Base-by-base conservation (phyloP, 2,797 vertebrate genomes). In the Micropoecilia bifurca region DNA sequence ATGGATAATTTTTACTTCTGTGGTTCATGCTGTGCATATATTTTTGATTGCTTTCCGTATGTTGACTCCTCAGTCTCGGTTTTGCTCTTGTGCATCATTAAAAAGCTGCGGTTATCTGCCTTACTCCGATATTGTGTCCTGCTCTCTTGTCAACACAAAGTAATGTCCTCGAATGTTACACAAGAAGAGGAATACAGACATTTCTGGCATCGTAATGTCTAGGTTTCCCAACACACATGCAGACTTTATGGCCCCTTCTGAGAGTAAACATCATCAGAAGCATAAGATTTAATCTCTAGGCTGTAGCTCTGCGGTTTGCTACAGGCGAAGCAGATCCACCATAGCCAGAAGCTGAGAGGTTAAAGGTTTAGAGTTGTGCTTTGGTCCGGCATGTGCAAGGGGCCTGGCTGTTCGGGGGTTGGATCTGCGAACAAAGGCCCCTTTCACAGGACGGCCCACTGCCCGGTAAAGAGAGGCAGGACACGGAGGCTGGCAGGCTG, bases 401-500 rank as follows among this genome's bases (percentile, higher is more conserved):
- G 82, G 89, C 79, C 78, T 83, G 86, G 87, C 73, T 80, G 91
- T 88, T 89, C 78, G 82, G 92, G 91, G 92, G 93, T 91, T 93
- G 92, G 92, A 83, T 92, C 77, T 36, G 6, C 28, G 82, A 82
- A 96, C 95, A 96, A 96, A 95, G 92, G 80, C 83, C 79, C 88
- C 84, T 90, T 96, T 96, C 88, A 95, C 66, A 7, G 85, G 88
- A 78, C 88, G 43, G 81, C 92, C 92, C 90, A 92, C 93, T 84
- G 69, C 43, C 79, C 83, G 71, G 85, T 71, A 75, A 86, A 93
- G 91, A 93, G 93, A 93, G 91, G 90, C 89, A 83, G 80, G 57
- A 85, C 84, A 84, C 86, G 87, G 90, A 84, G 84, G 83, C 81
- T 84, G 87, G 85, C 82, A 89, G 87, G 84, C 85, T 90, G 86